Evolutionary conservation across 1,140 invertebrate species (phyloP), one percentile per base, ranked within the genome.

Genomic region (Eufriesea mexicana): DNA sequence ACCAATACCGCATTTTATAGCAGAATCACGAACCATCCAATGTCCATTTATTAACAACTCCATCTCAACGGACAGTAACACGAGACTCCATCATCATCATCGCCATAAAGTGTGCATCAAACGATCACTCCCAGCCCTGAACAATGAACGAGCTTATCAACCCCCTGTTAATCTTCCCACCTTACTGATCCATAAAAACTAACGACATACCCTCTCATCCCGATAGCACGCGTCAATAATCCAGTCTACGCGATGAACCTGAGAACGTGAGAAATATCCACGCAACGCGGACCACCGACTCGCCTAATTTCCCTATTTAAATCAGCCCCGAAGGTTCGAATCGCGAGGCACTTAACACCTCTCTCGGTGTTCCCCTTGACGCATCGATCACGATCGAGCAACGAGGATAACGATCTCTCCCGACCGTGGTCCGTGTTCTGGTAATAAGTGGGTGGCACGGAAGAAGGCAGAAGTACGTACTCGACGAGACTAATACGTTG

Each of bases 391-490:
- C 47, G 75, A 77, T 77, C 75, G 75, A 78, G 25, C 49, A n/a
- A 12, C 16, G 35, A 12, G n/a, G 77, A 79, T 71, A 79, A 42
- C 77, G 25, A 71, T 79, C 54, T 47, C 2, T 7, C 28, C 5
- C 2, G 28, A 35, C 23, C 23, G 14, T 20, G 28, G 45, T 5
- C 14, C 47, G 68, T 71, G 68, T 71, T 51, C 68, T 59, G 45
- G 20, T 79, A 79, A 79, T 79, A 79, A 79, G 76, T n/a, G 42
- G 10, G 25, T 55, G 12, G 64, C 77, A 71, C 77, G 77, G 12
- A 79, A 79, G 77, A 78, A 78, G 62, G 51, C 49, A 55, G n/a
- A 71, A 79, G 77, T 70, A 79, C 35, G 66, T 70, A 59, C 66
- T 79, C 61, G 54, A 54, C 47, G 61, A 16, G 59, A 64, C 77